These are phyloP conservation scores for Dipodomys stephensi DNA, from an alignment of 2,113 vertebrate species.

Conservation along the genomic window DNA sequence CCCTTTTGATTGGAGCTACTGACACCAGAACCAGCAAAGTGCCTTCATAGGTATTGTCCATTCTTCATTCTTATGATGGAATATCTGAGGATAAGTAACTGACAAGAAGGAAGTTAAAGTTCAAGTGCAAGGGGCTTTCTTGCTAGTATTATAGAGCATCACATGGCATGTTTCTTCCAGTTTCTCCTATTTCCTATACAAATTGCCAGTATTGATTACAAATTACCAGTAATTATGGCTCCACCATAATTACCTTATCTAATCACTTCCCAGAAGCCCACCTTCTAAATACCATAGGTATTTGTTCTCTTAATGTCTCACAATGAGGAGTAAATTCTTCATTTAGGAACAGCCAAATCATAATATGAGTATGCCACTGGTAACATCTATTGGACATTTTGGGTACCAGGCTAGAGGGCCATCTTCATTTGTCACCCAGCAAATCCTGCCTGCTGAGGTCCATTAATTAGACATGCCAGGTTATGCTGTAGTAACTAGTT, in stretches of 20 bases:
- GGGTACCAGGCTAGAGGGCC: background rate
- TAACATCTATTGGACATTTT: background rate
- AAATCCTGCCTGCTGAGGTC: background rate
- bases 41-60: background rate
- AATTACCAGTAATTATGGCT: background rate
- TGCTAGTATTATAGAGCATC: background rate
- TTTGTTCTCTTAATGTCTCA: background rate
- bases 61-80: background rate
- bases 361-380: background rate
- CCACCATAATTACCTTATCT: background rate
- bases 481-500: background rate
- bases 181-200: background rate
- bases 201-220: background rate
- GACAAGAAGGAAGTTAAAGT: background rate
- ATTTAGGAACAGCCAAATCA: background rate
- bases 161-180: background rate
- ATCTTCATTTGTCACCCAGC: background rate
- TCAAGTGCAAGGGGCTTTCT: background rate
- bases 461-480: background rate
- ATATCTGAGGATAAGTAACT: background rate
- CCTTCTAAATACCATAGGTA: background rate
- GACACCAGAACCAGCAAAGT: background rate
- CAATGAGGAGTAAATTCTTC: background rate
- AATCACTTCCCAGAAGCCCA: background rate
- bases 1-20: background rate